These are phyloP conservation scores for Volucella inflata DNA, from an alignment of 2,888 invertebrate species.

Conservation along the genomic window DNA sequence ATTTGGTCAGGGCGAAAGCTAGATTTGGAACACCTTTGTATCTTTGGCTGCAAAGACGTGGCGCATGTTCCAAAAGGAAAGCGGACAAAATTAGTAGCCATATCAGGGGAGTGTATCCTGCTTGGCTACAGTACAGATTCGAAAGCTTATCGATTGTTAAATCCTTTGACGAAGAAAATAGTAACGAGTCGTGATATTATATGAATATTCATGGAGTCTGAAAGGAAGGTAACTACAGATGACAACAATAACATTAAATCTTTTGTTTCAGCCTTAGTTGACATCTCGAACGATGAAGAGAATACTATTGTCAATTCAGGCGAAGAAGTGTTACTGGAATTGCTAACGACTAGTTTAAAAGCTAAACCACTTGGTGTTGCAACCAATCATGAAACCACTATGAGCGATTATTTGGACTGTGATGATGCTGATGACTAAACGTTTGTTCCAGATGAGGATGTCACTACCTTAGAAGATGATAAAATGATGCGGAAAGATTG, in stretches of 20 bases:
- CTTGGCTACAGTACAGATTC: slow-evolving; percentile 59
- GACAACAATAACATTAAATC: slow-evolving; percentile 27
- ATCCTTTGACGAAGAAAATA: slow-evolving; percentile 30
- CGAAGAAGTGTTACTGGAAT: slow-evolving; percentile 27
- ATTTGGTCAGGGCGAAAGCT: slow-evolving; percentile 53
- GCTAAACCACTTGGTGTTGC: slow-evolving; percentile 8
- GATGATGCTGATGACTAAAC: slow-evolving; percentile 32
- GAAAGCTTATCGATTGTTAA: slow-evolving; percentile 59
- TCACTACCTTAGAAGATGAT: slow-evolving; percentile 19
- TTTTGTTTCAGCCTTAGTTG: slow-evolving; percentile 14
- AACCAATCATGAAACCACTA: slow-evolving; percentile 10
- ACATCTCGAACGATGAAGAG: slow-evolving; percentile 5
- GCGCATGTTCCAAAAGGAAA: slow-evolving; percentile 69
- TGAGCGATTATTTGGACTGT: slow-evolving; percentile 25
- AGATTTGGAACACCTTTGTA: slow-evolving; percentile 48
- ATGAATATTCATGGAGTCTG: slow-evolving; percentile 32
- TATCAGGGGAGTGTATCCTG: slow-evolving; percentile 58
- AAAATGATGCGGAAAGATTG: slow-evolving; percentile 17
- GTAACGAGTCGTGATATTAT: slow-evolving; percentile 40
- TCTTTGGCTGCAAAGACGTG: slow-evolving; percentile 67
- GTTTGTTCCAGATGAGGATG: too few relatives aligned
- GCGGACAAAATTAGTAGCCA: slow-evolving; percentile 53
- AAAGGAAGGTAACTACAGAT: slow-evolving; percentile 18
- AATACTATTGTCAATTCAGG: slow-evolving; percentile 40
- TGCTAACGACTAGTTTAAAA: slow-evolving; percentile 39